These are phyloP conservation scores for Aselliscus stoliczkanus DNA, from an alignment of 2,797 vertebrate genomes.

Conservation along the genomic window DNA sequence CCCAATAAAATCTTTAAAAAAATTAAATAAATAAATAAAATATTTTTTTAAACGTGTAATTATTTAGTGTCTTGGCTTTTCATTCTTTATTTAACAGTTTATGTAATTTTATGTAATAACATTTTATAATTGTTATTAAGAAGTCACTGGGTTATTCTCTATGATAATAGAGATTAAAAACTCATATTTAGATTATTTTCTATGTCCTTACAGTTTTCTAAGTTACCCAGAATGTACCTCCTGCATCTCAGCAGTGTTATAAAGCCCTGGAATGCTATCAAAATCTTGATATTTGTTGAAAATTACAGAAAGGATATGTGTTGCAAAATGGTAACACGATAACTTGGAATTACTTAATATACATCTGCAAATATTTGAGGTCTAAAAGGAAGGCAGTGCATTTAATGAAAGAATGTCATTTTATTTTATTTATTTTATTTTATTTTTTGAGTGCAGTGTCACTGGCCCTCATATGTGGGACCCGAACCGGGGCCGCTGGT, in stretches of 20 bases:
- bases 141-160: background rate
- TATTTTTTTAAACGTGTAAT: background rate
- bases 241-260: background rate
- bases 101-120: no score
- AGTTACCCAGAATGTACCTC: background rate
- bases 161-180: background rate
- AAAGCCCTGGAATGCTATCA: background rate
- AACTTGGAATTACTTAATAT: background rate
- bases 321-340: background rate
- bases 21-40: no score
- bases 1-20: no score
- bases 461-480: no score
- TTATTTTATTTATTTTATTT: no score
- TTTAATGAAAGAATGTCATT: background rate
- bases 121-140: background rate
- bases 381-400: background rate
- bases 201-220: constrained; percentile 51
- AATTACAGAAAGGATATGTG: constrained; percentile 36
- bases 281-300: background rate
- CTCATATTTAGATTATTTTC: constrained; percentile 46
- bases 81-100: background rate
- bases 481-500: no score
- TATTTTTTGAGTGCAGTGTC: no score
- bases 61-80: constrained; percentile 2
- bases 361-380: background rate